Conservation (phyloP, 23 tunicate species). For the Styela clava region DNA sequence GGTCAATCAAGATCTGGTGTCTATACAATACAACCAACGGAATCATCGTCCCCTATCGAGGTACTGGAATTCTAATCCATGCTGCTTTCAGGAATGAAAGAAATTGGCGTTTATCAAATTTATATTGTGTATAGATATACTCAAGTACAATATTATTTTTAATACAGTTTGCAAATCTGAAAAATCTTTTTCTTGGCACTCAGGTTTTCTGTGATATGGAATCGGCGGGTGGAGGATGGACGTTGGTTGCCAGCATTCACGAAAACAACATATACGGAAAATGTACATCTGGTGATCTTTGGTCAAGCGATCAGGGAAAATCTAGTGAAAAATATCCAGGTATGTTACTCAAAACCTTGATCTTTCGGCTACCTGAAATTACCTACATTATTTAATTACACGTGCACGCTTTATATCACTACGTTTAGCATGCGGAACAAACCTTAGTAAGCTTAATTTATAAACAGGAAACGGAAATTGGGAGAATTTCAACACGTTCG, state of each 20-base stretch:
- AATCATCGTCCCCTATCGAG: slow-evolving; percentile 49
- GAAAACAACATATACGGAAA: slow-evolving; percentile 70
- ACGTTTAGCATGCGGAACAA: no score
- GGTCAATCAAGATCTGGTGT: slow-evolving; percentile 50
- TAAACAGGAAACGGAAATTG: slow-evolving; percentile 41
- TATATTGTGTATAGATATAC: no score
- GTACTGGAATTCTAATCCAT: no score
- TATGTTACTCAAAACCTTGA: not conserved
- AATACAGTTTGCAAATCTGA: no score
- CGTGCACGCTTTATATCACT: no score
- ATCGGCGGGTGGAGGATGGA: slow-evolving; percentile 59
- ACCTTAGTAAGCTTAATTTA: not conserved
- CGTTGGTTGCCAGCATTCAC: slow-evolving; percentile 53
- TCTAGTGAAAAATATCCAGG: slow-evolving; percentile 15
- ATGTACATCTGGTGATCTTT: slow-evolving; percentile 54
- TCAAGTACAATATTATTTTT: no score
- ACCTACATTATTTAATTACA: not conserved
- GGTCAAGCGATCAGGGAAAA: slow-evolving; percentile 69
- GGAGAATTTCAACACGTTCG: slow-evolving; percentile 77
- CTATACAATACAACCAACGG: slow-evolving; percentile 68
- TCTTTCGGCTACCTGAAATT: not conserved
- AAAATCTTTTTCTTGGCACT: no score
- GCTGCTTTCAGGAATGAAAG: no score
- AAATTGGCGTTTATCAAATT: no score
- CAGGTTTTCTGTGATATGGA: slow-evolving; percentile 68